A percentile compares a stretch with the other conserved stretches of the same genome.
Conservation (phyloP, 2,797 vertebrate genomes). For the Eupleurogrammus muticus region DNA sequence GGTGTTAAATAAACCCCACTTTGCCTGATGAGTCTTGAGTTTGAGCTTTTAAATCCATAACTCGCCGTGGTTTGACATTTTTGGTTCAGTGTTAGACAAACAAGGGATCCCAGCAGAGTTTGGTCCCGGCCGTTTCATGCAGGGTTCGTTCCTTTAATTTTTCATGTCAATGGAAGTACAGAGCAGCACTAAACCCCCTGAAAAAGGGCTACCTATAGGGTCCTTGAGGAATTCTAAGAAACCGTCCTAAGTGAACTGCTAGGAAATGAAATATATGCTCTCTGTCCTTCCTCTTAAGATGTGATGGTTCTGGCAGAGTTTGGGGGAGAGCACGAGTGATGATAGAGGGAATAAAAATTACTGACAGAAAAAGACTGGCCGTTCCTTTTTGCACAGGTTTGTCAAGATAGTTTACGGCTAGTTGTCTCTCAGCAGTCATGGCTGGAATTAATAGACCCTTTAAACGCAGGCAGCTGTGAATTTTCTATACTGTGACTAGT, state of each 20-base stretch:
- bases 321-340: slow-evolving; percentile 61
- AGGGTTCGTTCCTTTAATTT: slow-evolving; percentile 63
- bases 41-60: slow-evolving; percentile 37
- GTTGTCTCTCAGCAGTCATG: slow-evolving; percentile 76
- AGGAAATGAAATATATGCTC: slow-evolving; percentile 72
- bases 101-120: slow-evolving; percentile 31
- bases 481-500: slow-evolving; percentile 67
- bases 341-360: slow-evolving; percentile 72
- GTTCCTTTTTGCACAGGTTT: slow-evolving; percentile 54
- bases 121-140: slow-evolving; percentile 50
- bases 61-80: slow-evolving; percentile 15
- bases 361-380: slow-evolving; percentile 59
- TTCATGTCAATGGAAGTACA: slow-evolving; percentile 63
- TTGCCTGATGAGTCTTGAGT: slow-evolving; percentile 34
- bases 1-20: slow-evolving; percentile 38
- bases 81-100: slow-evolving; percentile 47
- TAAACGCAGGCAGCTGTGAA: slow-evolving; percentile 76
- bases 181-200: slow-evolving; percentile 51
- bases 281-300: slow-evolving; percentile 59
- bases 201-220: slow-evolving; percentile 62
- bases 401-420: slow-evolving; percentile 75
- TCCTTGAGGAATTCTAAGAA: slow-evolving; percentile 71
- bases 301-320: slow-evolving; percentile 61
- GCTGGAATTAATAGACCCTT: slow-evolving; percentile 77
- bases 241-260: slow-evolving; percentile 71